Conservation (phyloP, 2,113 vertebrate species). For the Alectura lathami region DNA sequence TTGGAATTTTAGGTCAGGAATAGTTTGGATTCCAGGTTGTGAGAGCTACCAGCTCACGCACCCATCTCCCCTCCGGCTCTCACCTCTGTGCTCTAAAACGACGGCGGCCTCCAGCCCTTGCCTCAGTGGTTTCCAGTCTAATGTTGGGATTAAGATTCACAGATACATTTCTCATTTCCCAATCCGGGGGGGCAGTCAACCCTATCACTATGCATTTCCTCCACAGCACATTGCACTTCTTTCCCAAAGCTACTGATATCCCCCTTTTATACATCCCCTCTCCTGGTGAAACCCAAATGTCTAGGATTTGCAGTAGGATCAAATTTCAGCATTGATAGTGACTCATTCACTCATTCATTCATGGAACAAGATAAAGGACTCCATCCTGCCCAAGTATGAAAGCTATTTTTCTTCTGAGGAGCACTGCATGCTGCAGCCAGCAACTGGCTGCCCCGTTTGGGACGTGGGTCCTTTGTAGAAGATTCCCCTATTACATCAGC, state of each 20-base stretch:
- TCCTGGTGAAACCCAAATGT: not conserved
- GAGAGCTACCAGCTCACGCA: not conserved
- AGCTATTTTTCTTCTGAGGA: not conserved
- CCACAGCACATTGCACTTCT: not conserved
- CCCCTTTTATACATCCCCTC: rapidly evolving
- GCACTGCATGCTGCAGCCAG: not conserved
- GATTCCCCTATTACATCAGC: conserved; percentile 30
- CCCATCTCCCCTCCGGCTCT: not conserved
- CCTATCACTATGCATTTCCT: not conserved
- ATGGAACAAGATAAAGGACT: not conserved
- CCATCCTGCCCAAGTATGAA: not conserved
- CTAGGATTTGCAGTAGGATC: not conserved
- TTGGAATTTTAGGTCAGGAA: not conserved
- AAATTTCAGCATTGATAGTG: not conserved
- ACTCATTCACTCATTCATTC: not conserved
- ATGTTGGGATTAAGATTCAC: not conserved
- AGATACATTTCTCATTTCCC: not conserved
- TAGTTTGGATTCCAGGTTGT: conserved; percentile 48
- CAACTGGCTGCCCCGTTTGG: not conserved
- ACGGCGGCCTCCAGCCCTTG: not conserved
- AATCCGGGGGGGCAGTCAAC: not conserved
- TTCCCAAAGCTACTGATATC: not conserved
- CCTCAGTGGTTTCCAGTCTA: conserved; percentile 15
- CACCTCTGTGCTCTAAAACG: not conserved
- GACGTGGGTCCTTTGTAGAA: not conserved